Percentiles rank a stretch among this genome's conserved stretches.
phyloP scores from a whole-genome alignment of 2,888 invertebrate genomes.

The Bimastos eiseni region DNA sequence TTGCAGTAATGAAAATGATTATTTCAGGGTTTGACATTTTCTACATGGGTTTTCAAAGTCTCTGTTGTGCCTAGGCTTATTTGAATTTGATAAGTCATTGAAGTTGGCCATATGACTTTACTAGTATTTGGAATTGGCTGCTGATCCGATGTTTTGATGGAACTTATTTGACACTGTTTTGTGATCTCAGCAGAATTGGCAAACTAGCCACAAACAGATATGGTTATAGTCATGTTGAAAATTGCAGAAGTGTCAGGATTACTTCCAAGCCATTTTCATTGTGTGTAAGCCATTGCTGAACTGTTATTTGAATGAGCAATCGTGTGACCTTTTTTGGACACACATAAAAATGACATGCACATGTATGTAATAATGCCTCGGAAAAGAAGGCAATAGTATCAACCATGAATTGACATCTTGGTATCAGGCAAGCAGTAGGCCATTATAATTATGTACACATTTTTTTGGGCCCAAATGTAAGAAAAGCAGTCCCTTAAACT shows the following conservation, averaged over 20 bases:
- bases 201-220: background rate
- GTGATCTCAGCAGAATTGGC: background rate
- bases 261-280: background rate
- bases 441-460: too few species aligned
- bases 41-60: background rate
- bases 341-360: background rate
- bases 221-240: background rate
- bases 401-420: background rate
- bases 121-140: too few species aligned
- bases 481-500: too few species aligned
- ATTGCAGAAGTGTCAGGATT: background rate
- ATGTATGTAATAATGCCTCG: background rate
- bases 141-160: background rate
- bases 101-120: background rate
- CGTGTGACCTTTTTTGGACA: background rate
- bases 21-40: background rate
- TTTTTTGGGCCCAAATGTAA: too few species aligned
- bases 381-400: background rate
- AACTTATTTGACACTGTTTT: background rate
- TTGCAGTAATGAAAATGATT: background rate
- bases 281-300: background rate
- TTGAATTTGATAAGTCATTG: background rate
- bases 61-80: background rate
- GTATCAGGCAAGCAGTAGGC: too few species aligned
- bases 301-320: background rate